Percentiles rank a stretch among this genome's conserved stretches.
Conservation (phyloP, 2,888 invertebrate genomes). For the Steromphala cineraria region DNA sequence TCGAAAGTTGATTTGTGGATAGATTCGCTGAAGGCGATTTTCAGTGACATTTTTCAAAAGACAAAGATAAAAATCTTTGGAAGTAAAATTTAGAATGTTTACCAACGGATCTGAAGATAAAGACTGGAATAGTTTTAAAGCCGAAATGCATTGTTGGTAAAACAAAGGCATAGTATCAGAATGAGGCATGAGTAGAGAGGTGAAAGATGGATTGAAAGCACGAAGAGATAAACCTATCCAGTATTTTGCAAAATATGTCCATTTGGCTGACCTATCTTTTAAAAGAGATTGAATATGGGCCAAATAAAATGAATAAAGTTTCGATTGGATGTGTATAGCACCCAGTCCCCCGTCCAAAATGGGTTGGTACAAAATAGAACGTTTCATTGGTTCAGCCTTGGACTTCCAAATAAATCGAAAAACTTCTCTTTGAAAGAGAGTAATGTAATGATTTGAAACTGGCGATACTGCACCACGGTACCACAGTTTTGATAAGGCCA, state of each 20-base stretch:
- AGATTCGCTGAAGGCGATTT: not conserved
- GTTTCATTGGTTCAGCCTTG: constrained; percentile 9
- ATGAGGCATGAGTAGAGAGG: constrained; percentile 28
- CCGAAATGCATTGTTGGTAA: constrained; percentile 20
- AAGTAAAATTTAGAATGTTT: not conserved
- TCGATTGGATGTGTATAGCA: constrained; percentile 22
- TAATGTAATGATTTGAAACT: constrained; percentile 24
- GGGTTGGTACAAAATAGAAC: constrained; percentile 23
- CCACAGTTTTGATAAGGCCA: constrained; percentile 31
- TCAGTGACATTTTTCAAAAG: not conserved
- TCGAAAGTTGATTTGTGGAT: not conserved
- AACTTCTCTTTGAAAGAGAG: constrained; percentile 18
- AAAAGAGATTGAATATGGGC: constrained; percentile 29
- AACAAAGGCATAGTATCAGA: constrained; percentile 27
- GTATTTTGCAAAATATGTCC: constrained; percentile 28
- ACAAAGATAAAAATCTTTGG: not conserved
- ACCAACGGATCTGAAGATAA: not conserved
- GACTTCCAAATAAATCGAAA: constrained; percentile 33
- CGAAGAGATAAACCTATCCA: constrained; percentile 30
- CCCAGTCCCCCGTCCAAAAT: constrained; percentile 29
- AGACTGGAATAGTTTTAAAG: not conserved
- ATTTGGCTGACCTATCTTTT: constrained; percentile 19
- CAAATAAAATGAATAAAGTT: constrained; percentile 23
- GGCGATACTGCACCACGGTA: constrained; percentile 20
- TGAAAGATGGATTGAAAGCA: not conserved